A percentile compares a stretch with the other conserved stretches of the same genome.
Conservation (phyloP, 2,797 vertebrate genomes). For the Sebastiscus tertius region DNA sequence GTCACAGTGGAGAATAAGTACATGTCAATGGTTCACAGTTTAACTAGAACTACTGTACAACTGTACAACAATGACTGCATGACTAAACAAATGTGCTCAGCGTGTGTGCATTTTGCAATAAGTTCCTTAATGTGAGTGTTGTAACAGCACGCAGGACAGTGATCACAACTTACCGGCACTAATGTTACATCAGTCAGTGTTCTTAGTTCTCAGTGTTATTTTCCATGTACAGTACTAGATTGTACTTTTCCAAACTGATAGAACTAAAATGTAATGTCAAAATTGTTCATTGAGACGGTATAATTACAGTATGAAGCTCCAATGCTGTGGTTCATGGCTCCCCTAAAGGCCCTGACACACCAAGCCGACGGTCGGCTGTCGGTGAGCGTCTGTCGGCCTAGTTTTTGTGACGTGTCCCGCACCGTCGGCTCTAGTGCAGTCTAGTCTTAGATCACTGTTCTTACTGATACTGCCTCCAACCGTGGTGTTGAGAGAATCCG, state of each 20-base stretch:
- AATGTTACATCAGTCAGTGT: background rate
- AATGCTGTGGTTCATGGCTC: background rate
- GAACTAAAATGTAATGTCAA: background rate
- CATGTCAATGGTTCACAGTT: background rate
- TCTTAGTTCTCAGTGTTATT: background rate
- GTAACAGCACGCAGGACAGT: background rate
- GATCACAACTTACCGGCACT: background rate
- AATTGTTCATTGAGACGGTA: background rate
- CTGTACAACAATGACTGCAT: background rate
- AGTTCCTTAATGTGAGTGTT: slow-evolving; percentile 14
- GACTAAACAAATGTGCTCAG: background rate
- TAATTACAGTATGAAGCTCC: background rate
- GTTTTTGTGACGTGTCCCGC: no score
- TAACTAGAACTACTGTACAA: background rate
- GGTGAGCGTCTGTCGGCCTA: no score
- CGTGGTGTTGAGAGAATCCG: no score
- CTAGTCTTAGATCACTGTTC: slow-evolving; percentile 18
- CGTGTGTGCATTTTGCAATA: background rate
- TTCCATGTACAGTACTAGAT: background rate
- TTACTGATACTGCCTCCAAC: slow-evolving; percentile 42
- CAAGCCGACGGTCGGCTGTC: no score
- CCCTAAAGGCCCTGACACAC: background rate
- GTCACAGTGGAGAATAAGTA: background rate
- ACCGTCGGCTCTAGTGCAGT: background rate
- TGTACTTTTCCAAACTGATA: slow-evolving; percentile 19